Conservation (phyloP, 2,113 vertebrate genomes). For the Nannospalax galili region DNA sequence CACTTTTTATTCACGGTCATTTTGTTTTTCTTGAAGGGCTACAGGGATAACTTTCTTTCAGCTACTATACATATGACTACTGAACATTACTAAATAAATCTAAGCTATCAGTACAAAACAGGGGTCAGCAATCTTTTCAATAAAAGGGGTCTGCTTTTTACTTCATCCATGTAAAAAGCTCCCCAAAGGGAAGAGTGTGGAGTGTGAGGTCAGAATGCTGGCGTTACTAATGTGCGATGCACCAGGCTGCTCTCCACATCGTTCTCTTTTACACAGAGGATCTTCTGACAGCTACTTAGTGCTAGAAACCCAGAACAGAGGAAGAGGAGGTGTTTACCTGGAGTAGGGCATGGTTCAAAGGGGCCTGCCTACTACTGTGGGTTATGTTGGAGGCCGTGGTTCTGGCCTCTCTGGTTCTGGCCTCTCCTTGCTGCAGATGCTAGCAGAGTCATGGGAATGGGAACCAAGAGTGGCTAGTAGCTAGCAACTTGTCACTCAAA, state of each 20-base stretch:
- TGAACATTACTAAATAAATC: background rate
- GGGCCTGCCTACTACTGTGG: background rate
- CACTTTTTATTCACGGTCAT: background rate
- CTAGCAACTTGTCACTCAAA: background rate
- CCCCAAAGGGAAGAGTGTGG: background rate
- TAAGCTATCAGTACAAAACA: background rate
- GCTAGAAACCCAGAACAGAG: background rate
- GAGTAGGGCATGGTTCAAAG: background rate
- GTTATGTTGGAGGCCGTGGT: background rate
- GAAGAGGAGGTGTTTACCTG: background rate
- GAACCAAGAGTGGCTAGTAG: background rate
- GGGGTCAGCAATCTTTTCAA: background rate
- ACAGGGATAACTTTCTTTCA: slow-evolving; percentile 26
- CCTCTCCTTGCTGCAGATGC: background rate
- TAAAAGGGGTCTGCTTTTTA: background rate
- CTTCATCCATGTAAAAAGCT: background rate
- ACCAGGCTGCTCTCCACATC: background rate
- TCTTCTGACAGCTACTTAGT: slow-evolving; percentile 25
- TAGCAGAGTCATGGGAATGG: background rate
- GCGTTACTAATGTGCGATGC: background rate
- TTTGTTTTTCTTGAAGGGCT: slow-evolving; percentile 28
- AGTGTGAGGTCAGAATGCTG: background rate
- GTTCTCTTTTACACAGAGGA: background rate
- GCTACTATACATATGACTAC: background rate
- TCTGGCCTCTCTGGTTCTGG: background rate